Percentiles rank a stretch among this genome's conserved stretches.
phyloP scores from a whole-genome alignment of 2,888 invertebrate genomes.

The Smittia sp. region DNA sequence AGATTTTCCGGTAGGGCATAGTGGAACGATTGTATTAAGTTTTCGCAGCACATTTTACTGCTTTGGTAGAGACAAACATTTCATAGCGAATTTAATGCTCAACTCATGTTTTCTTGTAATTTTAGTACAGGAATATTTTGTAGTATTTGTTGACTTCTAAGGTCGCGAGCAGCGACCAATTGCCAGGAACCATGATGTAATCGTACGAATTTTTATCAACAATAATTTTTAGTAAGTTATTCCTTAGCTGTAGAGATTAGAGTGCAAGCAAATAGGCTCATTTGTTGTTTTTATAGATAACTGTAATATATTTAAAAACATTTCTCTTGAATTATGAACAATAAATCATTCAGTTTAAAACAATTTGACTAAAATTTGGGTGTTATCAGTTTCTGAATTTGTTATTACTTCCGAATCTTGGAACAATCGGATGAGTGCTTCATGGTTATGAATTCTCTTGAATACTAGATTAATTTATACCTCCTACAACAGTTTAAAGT shows the following conservation, averaged over 20 bases:
- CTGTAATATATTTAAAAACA: constrained; percentile 25
- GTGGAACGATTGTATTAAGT: constrained; percentile 8
- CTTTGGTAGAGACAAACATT: constrained; percentile 8
- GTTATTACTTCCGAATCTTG: not conserved
- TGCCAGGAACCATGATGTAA: constrained; percentile 7
- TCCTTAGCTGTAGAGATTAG: not conserved
- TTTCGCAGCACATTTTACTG: not conserved
- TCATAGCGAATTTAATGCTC: not conserved
- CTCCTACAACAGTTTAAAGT: no score
- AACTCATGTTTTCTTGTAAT: not conserved
- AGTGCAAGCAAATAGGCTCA: not conserved
- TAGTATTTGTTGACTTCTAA: not conserved
- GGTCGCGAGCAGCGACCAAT: not conserved
- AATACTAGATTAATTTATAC: no score
- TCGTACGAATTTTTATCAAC: constrained; percentile 25
- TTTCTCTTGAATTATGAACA: constrained; percentile 19
- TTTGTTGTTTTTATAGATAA: not conserved
- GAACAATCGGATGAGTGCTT: not conserved
- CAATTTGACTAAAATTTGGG: constrained; percentile 20
- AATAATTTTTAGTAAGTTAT: constrained; percentile 14
- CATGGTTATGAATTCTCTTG: not conserved
- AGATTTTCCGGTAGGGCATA: not conserved
- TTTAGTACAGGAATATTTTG: constrained; percentile 6
- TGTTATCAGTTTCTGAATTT: constrained; percentile 5
- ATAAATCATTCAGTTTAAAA: constrained; percentile 14